Evolutionary conservation across 2,797 vertebrate species (phyloP), one percentile per base, ranked within the genome.

Genomic region (Thamnophis elegans): DNA sequence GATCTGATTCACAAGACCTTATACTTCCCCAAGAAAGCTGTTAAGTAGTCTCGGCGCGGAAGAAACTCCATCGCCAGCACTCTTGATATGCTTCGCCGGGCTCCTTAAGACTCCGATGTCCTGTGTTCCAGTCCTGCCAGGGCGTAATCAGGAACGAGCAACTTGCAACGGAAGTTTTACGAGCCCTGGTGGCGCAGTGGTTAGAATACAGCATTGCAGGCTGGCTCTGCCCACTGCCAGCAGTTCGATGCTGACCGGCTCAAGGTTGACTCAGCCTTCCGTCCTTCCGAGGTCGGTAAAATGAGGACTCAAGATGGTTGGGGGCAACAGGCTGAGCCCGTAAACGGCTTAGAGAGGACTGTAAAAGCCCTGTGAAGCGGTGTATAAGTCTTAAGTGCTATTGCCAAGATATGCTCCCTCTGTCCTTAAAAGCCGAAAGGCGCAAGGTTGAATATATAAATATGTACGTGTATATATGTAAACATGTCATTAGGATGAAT

Each of bases 1-100:
- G 93, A 97, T 1, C 95, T 99, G 95, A 98, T 99, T 94, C 97
- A 98, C 86, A 96, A 97, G 91, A 96, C 98, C 2, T 98, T 99
- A 59, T 99, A 99, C 97, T 97, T 95, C 88, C 97, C 97, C 11
- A 97, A 97, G 54, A 47, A 88, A 94, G 22, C 87, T 94, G 12
- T 91, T 97, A 90, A 92, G 93, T 47, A 95, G 92, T 73, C 91
- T 0, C 93, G 96, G 88, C 87, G 88, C 68, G 91, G 93, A 92
- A 89, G 93, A 95, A 60, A n/a, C 89, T 0, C 25, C 82, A 0
- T 94, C 94, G 93, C 5, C 26, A 36, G 89, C 36, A 1, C 82
- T 88, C 92, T 51, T 65, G 18, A 92, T 20, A 47, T 87, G 12
- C 82, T 36, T 88, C 32, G 13, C 14, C 7, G 2, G 18, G 26